Percentiles rank a stretch among this genome's conserved stretches.
These are phyloP conservation scores for Casuarius casuarius DNA, from an alignment of 2,113 vertebrate genomes.

Conservation along the genomic window DNA sequence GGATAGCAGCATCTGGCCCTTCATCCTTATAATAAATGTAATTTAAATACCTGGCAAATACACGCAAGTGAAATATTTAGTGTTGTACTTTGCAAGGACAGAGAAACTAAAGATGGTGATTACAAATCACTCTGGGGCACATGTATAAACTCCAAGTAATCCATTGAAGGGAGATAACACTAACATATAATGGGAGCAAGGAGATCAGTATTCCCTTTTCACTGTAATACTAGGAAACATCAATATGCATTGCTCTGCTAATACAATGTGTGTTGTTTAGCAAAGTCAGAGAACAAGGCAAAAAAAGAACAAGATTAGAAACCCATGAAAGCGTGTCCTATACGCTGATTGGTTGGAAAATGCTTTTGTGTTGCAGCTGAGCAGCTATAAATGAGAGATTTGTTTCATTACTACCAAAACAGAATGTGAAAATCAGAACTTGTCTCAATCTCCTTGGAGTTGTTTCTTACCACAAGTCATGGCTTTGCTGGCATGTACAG, in stretches of 20 bases:
- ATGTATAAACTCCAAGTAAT: constrained; percentile 34
- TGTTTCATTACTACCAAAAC: constrained; percentile 4
- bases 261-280: constrained; percentile 35
- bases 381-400: not conserved
- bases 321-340: constrained; percentile 20
- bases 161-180: constrained; percentile 39
- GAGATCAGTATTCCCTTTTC: constrained; percentile 43
- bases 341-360: constrained; percentile 35
- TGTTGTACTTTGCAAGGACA: constrained; percentile 34
- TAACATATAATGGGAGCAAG: constrained; percentile 44
- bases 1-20: not conserved
- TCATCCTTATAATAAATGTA: not conserved
- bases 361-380: not conserved
- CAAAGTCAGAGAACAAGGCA: constrained; percentile 52
- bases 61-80: not conserved
- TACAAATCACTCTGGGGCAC: constrained; percentile 41
- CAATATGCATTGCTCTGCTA: constrained; percentile 53
- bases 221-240: constrained; percentile 38
- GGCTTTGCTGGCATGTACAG: not conserved
- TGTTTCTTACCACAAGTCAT: not conserved
- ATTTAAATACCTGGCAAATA: not conserved
- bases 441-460: not conserved
- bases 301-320: constrained; percentile 59
- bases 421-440: constrained; percentile 10
- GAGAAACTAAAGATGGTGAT: constrained; percentile 29